Base-by-base conservation (phyloP, 2,797 vertebrate species). In the Bradypus variegatus region DNA sequence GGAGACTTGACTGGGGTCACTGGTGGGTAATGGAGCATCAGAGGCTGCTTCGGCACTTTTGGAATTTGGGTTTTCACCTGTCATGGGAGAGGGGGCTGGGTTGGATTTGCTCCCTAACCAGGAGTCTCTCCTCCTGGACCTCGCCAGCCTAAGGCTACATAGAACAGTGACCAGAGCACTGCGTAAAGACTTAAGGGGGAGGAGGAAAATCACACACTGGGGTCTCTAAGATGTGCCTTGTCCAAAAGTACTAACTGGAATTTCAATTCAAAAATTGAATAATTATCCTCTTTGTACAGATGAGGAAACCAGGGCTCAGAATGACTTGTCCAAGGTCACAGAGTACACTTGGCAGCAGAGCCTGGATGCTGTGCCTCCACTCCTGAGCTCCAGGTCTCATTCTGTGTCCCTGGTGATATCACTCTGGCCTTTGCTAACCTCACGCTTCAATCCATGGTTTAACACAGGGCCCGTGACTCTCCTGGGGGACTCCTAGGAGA, bases 21-120 rank as follows among this genome's bases (percentile, higher is more conserved):
- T 33, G 38, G n/a, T 3, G 91, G 88, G 27, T 91, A 77, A 36
- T 96, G 96, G 72, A 94, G 93, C 82, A 95, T 55, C 78, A 94
- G 29, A 0, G 76, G 93, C 86, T 81, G 95, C 94, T 97, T 98
- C 1, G 89, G 96, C 70, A 97, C 92, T 93, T 97, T 98, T 31
- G 96, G 96, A 88, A 97, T 81, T 64, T 90, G 95, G 1, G 97
- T 96, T 31, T 96, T 96, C 50, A 98, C 94, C 98, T 99, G 95
- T 45, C 29, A 70, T 0, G 76, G 81, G n/a, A 93, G 73, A 41
- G 93, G 79, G 41, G 33, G 53, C 72, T 60, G 1, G 58, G 23
- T 15, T 90, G 53, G 60, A 78, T 86, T 73, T 55, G 67, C 36
- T 92, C 45, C 79, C 60, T 72, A n/a, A 50, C 50, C 58, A 41